Percentiles rank a stretch among this genome's conserved stretches.
Conservation (phyloP, 2,113 vertebrate genomes). For the Odontophorus gujanensis region DNA sequence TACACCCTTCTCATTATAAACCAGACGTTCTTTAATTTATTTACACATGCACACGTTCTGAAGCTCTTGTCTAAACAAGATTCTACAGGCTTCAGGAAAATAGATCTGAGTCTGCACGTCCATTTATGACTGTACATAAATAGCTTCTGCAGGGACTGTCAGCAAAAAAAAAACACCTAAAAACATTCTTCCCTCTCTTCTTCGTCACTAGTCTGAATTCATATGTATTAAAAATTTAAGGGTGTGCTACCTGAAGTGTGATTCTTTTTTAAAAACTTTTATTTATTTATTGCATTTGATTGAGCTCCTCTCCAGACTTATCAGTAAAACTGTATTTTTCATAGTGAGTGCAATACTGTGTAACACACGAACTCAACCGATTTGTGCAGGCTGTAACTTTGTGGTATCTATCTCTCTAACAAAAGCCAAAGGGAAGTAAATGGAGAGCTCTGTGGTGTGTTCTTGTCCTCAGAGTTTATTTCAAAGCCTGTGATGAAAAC, state of each 20-base stretch:
- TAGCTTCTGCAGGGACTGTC: not conserved
- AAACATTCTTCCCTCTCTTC: not conserved
- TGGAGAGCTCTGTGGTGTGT: not conserved
- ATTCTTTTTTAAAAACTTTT: not conserved
- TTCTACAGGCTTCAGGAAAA: constrained; percentile 13
- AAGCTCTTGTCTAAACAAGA: constrained; percentile 17
- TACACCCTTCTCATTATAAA: constrained; percentile 33
- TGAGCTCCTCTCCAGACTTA: not conserved
- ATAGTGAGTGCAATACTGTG: not conserved
- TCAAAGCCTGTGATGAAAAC: not conserved
- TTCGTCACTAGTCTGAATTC: not conserved
- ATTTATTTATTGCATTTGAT: not conserved
- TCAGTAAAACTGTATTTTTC: not conserved
- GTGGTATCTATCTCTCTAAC: not conserved
- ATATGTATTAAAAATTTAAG: not conserved
- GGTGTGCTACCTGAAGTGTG: not conserved
- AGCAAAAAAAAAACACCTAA: not conserved
- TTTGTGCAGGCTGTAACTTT: not conserved
- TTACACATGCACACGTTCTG: not conserved
- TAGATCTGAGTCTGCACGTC: not conserved
- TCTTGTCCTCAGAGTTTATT: not conserved
- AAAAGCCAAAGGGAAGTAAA: not conserved
- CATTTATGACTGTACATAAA: not conserved
- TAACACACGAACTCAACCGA: not conserved
- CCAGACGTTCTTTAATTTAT: constrained; percentile 16